These are phyloP conservation scores for Oreortyx pictus DNA, from an alignment of 2,797 vertebrate genomes.

Conservation along the genomic window DNA sequence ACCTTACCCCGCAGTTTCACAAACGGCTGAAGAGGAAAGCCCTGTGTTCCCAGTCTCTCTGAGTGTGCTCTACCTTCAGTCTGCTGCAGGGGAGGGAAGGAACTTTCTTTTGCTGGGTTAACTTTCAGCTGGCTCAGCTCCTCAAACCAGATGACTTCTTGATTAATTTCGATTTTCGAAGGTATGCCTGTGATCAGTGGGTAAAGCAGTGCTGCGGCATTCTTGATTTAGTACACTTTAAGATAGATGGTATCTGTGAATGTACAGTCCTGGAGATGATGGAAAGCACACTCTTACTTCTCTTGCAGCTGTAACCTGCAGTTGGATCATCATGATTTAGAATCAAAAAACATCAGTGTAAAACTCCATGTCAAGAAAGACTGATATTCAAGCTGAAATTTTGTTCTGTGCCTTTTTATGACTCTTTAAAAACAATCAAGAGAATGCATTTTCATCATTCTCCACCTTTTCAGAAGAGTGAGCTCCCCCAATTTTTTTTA, in stretches of 20 bases:
- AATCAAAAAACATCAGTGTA: not conserved
- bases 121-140: not conserved
- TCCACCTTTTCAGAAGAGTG: not conserved
- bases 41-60: not conserved
- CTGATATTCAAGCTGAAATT: not conserved
- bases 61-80: not conserved
- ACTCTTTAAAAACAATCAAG: not conserved
- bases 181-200: accelerated
- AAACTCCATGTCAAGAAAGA: not conserved
- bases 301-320: not conserved
- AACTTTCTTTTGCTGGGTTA: not conserved
- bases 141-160: not conserved
- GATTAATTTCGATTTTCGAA: not conserved
- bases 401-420: not conserved
- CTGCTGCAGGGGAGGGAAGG: not conserved
- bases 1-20: not conserved
- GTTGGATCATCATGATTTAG: not conserved
- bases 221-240: not conserved
- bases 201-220: not conserved
- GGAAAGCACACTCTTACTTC: not conserved
- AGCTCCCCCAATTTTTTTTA: not conserved
- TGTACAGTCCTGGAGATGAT: not conserved
- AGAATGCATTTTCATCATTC: not conserved
- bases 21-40: not conserved
- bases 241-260: not conserved